A percentile compares a stretch with the other conserved stretches of the same genome.
phyloP scores from a whole-genome alignment of 2,888 invertebrate species.

The Taenaris catops region DNA sequence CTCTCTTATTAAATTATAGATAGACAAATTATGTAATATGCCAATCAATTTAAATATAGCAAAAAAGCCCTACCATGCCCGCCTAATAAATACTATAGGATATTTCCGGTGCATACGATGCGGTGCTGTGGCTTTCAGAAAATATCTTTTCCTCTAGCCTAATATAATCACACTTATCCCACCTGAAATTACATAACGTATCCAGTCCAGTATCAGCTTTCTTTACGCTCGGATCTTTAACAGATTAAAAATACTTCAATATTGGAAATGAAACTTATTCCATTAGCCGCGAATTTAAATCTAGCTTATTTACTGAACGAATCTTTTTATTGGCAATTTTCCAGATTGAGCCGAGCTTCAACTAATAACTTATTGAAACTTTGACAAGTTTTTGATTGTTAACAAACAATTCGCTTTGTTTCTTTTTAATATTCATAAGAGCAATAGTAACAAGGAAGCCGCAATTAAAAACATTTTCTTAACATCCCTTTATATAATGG shows the following conservation, averaged over 20 bases:
- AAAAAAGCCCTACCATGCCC: too few species aligned
- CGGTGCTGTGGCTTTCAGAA: too few species aligned
- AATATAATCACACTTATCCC: not conserved
- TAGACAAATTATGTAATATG: too few species aligned
- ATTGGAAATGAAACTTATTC: slow-evolving; percentile 13
- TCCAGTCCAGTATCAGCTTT: slow-evolving; percentile 1
- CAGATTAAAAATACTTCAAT: slow-evolving; percentile 11
- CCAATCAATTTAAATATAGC: too few species aligned
- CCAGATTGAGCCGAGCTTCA: slow-evolving; percentile 17
- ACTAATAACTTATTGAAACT: slow-evolving; percentile 19
- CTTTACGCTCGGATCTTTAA: slow-evolving; percentile 3
- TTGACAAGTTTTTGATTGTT: slow-evolving; percentile 21
- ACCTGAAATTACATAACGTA: slow-evolving; percentile 8
- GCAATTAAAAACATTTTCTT: too few species aligned
- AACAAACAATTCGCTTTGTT: too few species aligned
- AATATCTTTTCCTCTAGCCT: not conserved
- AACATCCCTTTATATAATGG: too few species aligned
- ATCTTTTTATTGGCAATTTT: slow-evolving; percentile 19
- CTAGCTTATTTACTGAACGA: slow-evolving; percentile 16
- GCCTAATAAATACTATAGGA: too few species aligned
- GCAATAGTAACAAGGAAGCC: too few species aligned
- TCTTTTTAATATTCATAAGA: too few species aligned
- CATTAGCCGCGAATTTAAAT: slow-evolving; percentile 14
- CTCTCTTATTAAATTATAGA: too few species aligned
- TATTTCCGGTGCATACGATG: too few species aligned